Conservation (phyloP, 2,888 invertebrate genomes). For the Helleia helle region DNA sequence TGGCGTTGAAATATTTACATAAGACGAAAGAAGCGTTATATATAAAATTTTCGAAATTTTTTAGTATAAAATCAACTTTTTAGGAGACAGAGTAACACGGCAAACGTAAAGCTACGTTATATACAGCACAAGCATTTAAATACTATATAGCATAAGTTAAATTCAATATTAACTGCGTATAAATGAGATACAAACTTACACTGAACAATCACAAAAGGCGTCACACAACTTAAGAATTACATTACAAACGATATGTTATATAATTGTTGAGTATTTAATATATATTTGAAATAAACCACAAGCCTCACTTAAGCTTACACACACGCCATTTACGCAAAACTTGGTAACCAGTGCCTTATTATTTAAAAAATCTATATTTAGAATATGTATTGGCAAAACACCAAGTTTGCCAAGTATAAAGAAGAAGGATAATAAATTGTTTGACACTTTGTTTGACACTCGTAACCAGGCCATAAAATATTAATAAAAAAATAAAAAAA, state of each 20-base stretch:
- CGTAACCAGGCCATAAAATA: too few species aligned
- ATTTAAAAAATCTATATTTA: not conserved
- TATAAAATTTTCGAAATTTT: constrained; percentile 44
- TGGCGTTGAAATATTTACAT: constrained; percentile 22
- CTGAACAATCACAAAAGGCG: constrained; percentile 51
- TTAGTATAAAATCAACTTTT: constrained; percentile 33
- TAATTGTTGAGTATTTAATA: constrained; percentile 57
- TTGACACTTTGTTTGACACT: too few species aligned
- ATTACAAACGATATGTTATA: constrained; percentile 52
- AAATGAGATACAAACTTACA: constrained; percentile 41
- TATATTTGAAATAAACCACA: constrained; percentile 37
- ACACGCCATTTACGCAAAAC: constrained; percentile 64
- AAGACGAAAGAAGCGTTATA: constrained; percentile 16
- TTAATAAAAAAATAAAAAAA: too few species aligned
- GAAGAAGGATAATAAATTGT: too few species aligned
- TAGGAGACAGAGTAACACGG: constrained; percentile 22
- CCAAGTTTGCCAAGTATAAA: too few species aligned
- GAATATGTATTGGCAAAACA: too few species aligned
- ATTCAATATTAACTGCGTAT: constrained; percentile 30
- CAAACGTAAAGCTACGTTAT: constrained; percentile 39
- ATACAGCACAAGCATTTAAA: constrained; percentile 43
- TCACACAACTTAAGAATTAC: constrained; percentile 40
- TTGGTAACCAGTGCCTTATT: constrained; percentile 45
- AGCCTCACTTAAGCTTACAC: constrained; percentile 50
- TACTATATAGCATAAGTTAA: constrained; percentile 35